Percentiles rank a stretch among this genome's conserved stretches.
Evolutionary conservation across 2,888 invertebrate species (phyloP).

Genomic region (Phoenoteleia sp.): DNA sequence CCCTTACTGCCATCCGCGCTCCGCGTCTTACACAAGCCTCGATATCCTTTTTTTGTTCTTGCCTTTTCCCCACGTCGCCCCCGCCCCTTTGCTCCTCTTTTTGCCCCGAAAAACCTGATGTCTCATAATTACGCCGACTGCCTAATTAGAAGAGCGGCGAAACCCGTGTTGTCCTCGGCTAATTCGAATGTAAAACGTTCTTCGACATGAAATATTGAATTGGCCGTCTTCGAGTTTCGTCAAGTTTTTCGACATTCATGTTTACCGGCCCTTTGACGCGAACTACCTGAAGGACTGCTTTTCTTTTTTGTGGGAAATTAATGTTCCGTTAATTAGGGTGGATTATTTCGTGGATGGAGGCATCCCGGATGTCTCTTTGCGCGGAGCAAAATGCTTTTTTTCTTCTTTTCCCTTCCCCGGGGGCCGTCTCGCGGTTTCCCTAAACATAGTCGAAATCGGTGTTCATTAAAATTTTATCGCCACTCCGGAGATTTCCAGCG

Average conservation of each 20-base stretch:
- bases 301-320: slow-evolving; percentile 37
- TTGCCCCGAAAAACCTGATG: slow-evolving; percentile 46
- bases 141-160: slow-evolving; percentile 65
- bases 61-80: neutral
- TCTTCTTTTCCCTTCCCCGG: too few species aligned
- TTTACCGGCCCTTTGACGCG: slow-evolving; percentile 53
- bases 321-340: slow-evolving; percentile 60
- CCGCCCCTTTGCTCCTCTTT: neutral
- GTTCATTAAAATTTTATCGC: slow-evolving; percentile 48
- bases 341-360: slow-evolving; percentile 46
- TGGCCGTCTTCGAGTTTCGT: slow-evolving; percentile 50
- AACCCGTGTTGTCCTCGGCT: slow-evolving; percentile 54
- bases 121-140: slow-evolving; percentile 59
- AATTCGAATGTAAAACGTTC: slow-evolving; percentile 62
- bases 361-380: neutral
- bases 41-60: slow-evolving; percentile 39
- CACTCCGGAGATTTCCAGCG: slow-evolving; percentile 18
- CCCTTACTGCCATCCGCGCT: slow-evolving; percentile 82
- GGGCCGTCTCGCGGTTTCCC: neutral
- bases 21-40: slow-evolving; percentile 56
- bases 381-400: too few species aligned
- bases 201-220: slow-evolving; percentile 65
- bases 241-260: slow-evolving; percentile 65
- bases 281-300: too few species aligned
- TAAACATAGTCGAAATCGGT: slow-evolving; percentile 15